Evolutionary conservation across 2,797 vertebrate species (phyloP).

Genomic region (Pipistrellus nathusii): DNA sequence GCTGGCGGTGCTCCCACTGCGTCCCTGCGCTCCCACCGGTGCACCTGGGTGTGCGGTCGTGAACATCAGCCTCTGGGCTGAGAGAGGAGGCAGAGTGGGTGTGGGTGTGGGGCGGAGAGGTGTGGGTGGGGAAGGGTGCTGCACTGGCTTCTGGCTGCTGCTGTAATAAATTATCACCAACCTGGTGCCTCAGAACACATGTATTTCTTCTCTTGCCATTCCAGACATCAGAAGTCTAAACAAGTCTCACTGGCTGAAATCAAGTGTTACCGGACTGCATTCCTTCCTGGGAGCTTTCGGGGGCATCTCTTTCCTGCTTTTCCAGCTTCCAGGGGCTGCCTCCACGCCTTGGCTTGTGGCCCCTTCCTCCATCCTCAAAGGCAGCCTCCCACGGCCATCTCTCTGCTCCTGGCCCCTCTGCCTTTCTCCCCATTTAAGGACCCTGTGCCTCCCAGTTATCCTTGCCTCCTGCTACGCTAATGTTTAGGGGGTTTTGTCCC

Average conservation of each 20-base stretch:
- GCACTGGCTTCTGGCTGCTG: neutral
- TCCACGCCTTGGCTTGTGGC: neutral
- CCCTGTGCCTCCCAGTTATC: neutral
- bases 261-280: too few species aligned
- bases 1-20: neutral
- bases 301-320: neutral
- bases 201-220: neutral
- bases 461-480: neutral
- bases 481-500: neutral
- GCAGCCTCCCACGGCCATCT: too few species aligned
- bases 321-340: neutral
- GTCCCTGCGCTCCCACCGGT: neutral
- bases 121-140: too few species aligned
- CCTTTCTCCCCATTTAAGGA: neutral
- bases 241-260: neutral
- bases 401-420: neutral
- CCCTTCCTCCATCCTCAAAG: neutral
- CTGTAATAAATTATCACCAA: neutral
- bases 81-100: neutral
- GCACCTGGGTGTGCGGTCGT: too few species aligned
- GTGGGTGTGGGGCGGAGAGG: too few species aligned
- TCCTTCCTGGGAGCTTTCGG: neutral
- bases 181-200: neutral
- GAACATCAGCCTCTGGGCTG: neutral
- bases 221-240: neutral